Base-by-base conservation (phyloP, 2,888 invertebrate species). In the Hermodice carunculata region DNA sequence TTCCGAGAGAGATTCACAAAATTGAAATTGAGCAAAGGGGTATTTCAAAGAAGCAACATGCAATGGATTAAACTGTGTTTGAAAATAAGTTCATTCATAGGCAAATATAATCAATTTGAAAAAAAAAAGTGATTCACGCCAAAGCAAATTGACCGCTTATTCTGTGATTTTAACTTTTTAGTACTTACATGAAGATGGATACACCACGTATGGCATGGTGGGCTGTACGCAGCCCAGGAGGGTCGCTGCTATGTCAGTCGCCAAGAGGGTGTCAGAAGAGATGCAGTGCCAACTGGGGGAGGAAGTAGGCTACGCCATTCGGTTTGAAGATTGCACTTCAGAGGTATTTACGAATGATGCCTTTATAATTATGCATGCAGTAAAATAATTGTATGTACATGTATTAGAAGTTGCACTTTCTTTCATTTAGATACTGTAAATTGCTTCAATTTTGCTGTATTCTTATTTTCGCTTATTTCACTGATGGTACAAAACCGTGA, bases 201-300 rank as follows among this genome's bases (percentile, higher is more conserved):
- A 94, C 88, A 96, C 95, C 77, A 91, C 91, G 72, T 91, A 91
- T 77, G 98, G 98, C 29, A 93, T 94, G 91, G 94, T 99, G 75
- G 99, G 98, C 0, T 99, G 99, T 86, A 99, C 98, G 0, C 98
- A 98, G 86, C 99, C 99, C 0, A 88, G 99, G 69, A 89, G 89
- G 70, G 97, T 99, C 0, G 99, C 99, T 48, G 98, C 99, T 69
- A 98, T 99, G 98, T 96, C 97, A 0, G 99, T 99, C 0, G 99
- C 99, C 0, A 98, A 99, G 87, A 91, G 99, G 78, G 99, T 99
- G 14, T 94, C 98, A 1, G 98, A 99, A 84, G 99, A 99, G 89
- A 97, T 98, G 96, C 90, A 91, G 37, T 93, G 94, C 0, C 91
- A 92, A 67, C 87, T 98, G 44, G 97, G 90, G 3, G 93, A 96